Conservation (phyloP, 2,888 invertebrate species). For the Cryptocephalus moraei region DNA sequence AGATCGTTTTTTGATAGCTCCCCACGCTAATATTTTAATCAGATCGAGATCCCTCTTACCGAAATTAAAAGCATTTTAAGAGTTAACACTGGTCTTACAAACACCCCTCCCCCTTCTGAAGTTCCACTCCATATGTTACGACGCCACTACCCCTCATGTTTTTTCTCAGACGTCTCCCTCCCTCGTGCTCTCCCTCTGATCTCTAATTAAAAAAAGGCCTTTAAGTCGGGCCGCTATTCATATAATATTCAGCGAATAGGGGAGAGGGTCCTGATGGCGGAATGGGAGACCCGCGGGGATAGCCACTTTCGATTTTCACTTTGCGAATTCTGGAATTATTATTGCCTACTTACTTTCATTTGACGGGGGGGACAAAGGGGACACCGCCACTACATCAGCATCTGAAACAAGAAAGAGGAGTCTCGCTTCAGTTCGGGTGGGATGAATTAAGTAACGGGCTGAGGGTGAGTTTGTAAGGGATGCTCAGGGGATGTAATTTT, state of each 20-base stretch:
- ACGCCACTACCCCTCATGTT: background rate
- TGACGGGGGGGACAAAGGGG: slow-evolving; percentile 6
- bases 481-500: too few species aligned
- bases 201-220: slow-evolving; percentile 20
- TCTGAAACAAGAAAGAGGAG: too few species aligned
- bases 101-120: slow-evolving; percentile 6
- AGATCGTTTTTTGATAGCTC: too few species aligned
- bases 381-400: too few species aligned
- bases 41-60: background rate
- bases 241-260: slow-evolving; percentile 21
- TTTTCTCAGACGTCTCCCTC: too few species aligned
- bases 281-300: too few species aligned
- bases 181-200: too few species aligned
- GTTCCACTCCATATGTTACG: slow-evolving; percentile 10
- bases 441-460: too few species aligned
- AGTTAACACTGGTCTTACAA: slow-evolving; percentile 7
- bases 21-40: too few species aligned
- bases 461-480: too few species aligned
- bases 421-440: too few species aligned
- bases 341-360: slow-evolving; percentile 16
- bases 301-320: slow-evolving; percentile 10
- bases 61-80: slow-evolving; percentile 15
- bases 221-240: slow-evolving; percentile 16
- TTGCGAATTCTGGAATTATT: slow-evolving; percentile 14
- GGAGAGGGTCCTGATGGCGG: slow-evolving; percentile 3